Base-by-base conservation (phyloP, 2,113 vertebrate species). In the Rhinoderma darwinii region DNA sequence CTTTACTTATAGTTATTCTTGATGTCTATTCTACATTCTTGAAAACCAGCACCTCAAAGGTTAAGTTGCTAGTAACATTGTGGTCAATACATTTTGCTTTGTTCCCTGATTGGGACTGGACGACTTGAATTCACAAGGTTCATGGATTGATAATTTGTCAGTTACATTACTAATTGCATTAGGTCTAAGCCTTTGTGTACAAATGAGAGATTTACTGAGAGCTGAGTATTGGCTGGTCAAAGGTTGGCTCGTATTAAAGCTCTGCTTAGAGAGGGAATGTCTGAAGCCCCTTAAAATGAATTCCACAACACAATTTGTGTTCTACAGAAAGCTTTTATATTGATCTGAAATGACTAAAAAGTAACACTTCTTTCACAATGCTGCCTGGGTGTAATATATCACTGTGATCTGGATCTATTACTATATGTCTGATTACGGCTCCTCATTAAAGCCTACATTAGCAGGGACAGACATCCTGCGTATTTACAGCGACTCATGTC, bases 121-220 rank as follows among this genome's bases (percentile, higher is more conserved):
- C 87, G 44, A 89, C 91, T 84, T 89, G 92, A 89, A 92, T 90
- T 88, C 89, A 51, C 88, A 88, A 89, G 92, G 91, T 92, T 94
- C 94, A 95, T 93, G 91, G 92, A 92, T 94, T 94, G 93, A 91
- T 94, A 94, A 95, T 94, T 94, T 94, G 92, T 92, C 91, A 94
- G 93, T 90, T 92, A 91, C 92, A 92, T 91, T 94, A 90, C 90
- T 95, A 95, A 95, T 94, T 95, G 92, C 92, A 93, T 94, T 94
- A 93, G 89, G 86, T 91, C 91, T 92, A 95, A 91, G 91, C 89
- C 79, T 94, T 94, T 92, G 89, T 92, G 86, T 90, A 72, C 91
- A 93, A 94, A 94, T 94, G 89, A 88, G 77, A 92, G 91, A 88
- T 90, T 90, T 89, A 91, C 90, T 88, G 87, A 82, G 91, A 90